phyloP scores from a whole-genome alignment of 1,140 invertebrate species.

The Meloidogyne hapla region DNA sequence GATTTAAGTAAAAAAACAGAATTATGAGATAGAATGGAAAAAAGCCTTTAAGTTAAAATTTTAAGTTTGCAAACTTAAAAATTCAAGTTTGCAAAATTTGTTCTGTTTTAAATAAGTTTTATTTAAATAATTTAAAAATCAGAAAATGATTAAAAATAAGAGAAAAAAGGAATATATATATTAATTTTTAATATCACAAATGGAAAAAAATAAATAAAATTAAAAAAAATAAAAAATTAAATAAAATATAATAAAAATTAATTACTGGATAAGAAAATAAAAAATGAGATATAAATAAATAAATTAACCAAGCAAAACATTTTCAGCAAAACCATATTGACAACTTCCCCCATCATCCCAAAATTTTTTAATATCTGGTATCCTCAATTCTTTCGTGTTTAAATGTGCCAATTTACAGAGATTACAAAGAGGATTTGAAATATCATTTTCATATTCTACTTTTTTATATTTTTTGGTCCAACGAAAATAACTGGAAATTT shows the following conservation, averaged over 20 bases:
- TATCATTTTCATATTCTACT: background rate
- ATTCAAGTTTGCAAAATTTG: too few relatives aligned
- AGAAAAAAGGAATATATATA: too few relatives aligned
- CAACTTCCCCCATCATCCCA: background rate
- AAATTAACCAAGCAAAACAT: background rate
- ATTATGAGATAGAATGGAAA: too few relatives aligned
- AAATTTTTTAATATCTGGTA: background rate
- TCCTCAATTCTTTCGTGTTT: background rate
- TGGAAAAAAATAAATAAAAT: too few relatives aligned
- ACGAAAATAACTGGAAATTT: background rate
- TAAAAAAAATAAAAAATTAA: too few relatives aligned
- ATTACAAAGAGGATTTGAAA: background rate
- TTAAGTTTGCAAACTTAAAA: too few relatives aligned
- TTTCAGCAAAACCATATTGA: background rate
- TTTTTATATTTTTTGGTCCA: conserved; percentile 1
- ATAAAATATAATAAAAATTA: background rate
- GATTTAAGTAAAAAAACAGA: too few relatives aligned
- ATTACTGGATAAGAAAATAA: background rate
- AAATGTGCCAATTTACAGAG: background rate
- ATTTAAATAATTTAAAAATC: too few relatives aligned
- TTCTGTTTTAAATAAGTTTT: too few relatives aligned
- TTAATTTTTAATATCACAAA: too few relatives aligned
- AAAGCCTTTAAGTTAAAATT: too few relatives aligned
- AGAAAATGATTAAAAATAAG: too few relatives aligned
- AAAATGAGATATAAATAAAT: background rate